Evolutionary conservation across 2,797 vertebrate species (phyloP).

Genomic region (Zenarchopterus dispar): DNA sequence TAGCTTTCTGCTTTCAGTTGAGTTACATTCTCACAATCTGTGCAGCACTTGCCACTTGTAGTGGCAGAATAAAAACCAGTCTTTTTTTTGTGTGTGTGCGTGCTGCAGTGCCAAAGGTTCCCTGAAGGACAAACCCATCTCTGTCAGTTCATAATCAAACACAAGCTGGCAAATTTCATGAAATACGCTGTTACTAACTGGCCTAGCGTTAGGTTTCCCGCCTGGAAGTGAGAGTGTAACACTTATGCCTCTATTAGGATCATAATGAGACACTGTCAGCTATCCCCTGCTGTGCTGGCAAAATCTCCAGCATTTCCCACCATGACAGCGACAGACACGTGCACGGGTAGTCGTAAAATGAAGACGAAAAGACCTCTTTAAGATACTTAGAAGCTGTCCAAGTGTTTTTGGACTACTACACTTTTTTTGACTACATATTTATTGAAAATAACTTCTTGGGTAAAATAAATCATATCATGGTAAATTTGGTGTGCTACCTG

Average conservation of each 20-base stretch:
- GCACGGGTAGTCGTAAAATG: constrained; percentile 9
- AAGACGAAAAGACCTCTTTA: constrained; percentile 57
- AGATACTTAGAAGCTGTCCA: background rate
- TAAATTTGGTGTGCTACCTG: no score
- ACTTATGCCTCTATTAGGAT: constrained; percentile 73
- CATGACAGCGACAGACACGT: constrained; percentile 30
- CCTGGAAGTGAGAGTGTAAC: constrained; percentile 75
- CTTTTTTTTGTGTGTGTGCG: constrained; percentile 26
- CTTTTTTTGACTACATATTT: no score
- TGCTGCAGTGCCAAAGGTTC: constrained; percentile 59
- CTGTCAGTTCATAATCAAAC: constrained; percentile 77
- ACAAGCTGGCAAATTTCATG: constrained; percentile 78
- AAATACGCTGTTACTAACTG: constrained; percentile 81
- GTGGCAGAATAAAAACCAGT: constrained; percentile 38
- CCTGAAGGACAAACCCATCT: constrained; percentile 67
- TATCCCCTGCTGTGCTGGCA: constrained; percentile 71
- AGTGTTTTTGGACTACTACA: background rate
- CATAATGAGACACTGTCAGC: constrained; percentile 62
- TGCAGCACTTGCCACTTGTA: constrained; percentile 37
- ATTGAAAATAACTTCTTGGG: no score
- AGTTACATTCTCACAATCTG: constrained; percentile 38
- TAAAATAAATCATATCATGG: no score
- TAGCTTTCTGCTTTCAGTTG: constrained; percentile 51
- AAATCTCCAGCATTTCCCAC: constrained; percentile 67
- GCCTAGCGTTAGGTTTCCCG: constrained; percentile 73